These are phyloP conservation scores for Carassius carassius DNA, from an alignment of 2,113 vertebrate species.

Conservation along the genomic window DNA sequence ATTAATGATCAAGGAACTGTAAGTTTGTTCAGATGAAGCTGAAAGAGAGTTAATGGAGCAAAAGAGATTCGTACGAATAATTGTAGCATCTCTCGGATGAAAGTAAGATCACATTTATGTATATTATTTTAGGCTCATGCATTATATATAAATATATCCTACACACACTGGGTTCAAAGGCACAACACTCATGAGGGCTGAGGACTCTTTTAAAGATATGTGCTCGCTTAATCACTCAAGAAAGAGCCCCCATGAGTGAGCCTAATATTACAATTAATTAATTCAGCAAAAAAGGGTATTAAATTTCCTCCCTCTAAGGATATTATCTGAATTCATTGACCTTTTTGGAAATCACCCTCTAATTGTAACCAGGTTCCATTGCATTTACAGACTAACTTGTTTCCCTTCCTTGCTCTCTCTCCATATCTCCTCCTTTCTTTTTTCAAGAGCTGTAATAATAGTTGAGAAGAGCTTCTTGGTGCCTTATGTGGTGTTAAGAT, in stretches of 20 bases:
- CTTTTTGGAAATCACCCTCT: slow-evolving; percentile 99
- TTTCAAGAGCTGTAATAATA: slow-evolving; percentile 79
- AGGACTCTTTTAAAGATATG: slow-evolving; percentile 85
- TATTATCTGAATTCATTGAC: slow-evolving; percentile 99
- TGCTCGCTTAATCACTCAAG: slow-evolving; percentile 98
- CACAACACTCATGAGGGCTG: slow-evolving; percentile 75
- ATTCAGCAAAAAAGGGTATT: slow-evolving; percentile 98
- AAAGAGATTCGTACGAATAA: slow-evolving; percentile 59
- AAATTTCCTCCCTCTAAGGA: slow-evolving; percentile 98
- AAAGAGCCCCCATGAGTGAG: slow-evolving; percentile 93
- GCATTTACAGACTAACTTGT: slow-evolving; percentile 89
- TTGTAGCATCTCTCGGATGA: neutral
- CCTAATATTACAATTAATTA: slow-evolving; percentile 99
- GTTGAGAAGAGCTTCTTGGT: slow-evolving; percentile 50
- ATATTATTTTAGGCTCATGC: slow-evolving; percentile 73
- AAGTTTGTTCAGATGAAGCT: neutral
- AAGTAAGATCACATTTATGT: slow-evolving; percentile 52
- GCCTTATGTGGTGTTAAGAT: slow-evolving; percentile 55
- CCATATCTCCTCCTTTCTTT: slow-evolving; percentile 36
- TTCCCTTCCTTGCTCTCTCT: slow-evolving; percentile 78
- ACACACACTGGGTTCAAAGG: slow-evolving; percentile 78
- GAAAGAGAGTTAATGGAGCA: neutral
- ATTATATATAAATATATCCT: slow-evolving; percentile 75
- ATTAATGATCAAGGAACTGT: neutral
- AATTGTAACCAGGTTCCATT: slow-evolving; percentile 92